phyloP scores from a whole-genome alignment of 1,140 invertebrate genomes.

The Drosophila lini region DNA sequence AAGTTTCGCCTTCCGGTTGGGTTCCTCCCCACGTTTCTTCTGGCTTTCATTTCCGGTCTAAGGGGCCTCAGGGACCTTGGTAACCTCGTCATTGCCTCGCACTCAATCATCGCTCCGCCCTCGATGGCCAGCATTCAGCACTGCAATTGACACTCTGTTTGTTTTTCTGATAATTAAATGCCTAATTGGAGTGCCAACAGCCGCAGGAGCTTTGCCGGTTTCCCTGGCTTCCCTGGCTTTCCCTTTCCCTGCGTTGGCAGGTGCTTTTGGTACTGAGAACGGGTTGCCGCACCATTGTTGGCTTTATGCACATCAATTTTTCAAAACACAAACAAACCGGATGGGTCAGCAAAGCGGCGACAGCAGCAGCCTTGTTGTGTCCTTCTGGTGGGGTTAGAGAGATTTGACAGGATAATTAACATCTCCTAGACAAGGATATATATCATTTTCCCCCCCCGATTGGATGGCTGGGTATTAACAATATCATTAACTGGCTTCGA shows the following conservation, averaged over 20 bases:
- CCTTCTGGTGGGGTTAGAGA: not conserved
- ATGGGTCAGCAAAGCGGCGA: not conserved
- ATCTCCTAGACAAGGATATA: slow-evolving; percentile 2
- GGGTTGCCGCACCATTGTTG: slow-evolving; percentile 39
- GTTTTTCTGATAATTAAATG: slow-evolving; percentile 39
- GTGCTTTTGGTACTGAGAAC: slow-evolving; percentile 1
- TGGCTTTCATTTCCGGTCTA: slow-evolving; percentile 24
- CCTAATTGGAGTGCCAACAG: slow-evolving; percentile 36
- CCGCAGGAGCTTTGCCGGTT: not conserved
- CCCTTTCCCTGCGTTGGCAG: not conserved
- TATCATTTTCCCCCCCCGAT: not conserved
- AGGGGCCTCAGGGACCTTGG: not conserved
- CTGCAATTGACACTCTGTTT: slow-evolving; percentile 43
- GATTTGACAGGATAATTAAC: slow-evolving; percentile 60
- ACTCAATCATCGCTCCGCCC: slow-evolving; percentile 20
- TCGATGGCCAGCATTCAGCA: not conserved
- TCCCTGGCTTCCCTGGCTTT: no score
- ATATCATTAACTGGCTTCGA: slow-evolving; percentile 42
- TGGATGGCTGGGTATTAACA: slow-evolving; percentile 20
- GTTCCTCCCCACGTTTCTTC: not conserved
- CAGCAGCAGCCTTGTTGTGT: not conserved
- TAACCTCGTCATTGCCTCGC: slow-evolving; percentile 8
- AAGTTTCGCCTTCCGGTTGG: slow-evolving; percentile 15
- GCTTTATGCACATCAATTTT: slow-evolving; percentile 52
- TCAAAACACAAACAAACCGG: slow-evolving; percentile 17